Evolutionary conservation across 2,113 vertebrate species (phyloP), one percentile per base, ranked within the genome.

Genomic region (Lasiurus borealis): DNA sequence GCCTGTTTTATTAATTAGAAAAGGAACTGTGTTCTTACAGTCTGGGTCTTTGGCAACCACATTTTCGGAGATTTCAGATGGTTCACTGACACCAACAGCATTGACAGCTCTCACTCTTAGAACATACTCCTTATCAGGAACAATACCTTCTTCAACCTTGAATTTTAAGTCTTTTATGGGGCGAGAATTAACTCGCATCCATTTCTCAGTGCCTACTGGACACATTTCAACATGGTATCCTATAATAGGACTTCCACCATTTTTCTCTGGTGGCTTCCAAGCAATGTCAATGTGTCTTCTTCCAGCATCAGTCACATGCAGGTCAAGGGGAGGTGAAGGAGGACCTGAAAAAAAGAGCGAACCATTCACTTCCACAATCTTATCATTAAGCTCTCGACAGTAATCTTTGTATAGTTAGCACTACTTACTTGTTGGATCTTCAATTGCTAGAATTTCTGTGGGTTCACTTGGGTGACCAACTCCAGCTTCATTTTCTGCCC

Each of bases 401-500:
- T 29, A 81, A 69, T 11, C 10, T 68, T 44, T 68, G 52, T 48
- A 11, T 40, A 72, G 68, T 52, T 6, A 81, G 78, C 18, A 59
- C 15, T 62, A 96, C 98, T 98, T 98, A 99, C 99, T 99, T 97
- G 98, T 99, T 86, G 99, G 98, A 97, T 99, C 99, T 98, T 99
- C 99, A 96, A 99, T 99, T 66, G 98, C 98, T 87, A 99, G 97
- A 48, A 99, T 97, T 95, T 99, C 99, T 0, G 99, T 99, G 95
- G 99, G 99, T 98, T 99, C 99, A 92, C 99, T 99, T 40, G 99
- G 99, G 88, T 99, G 99, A 86, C 99, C 99, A 93, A 99, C 98
- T 84, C 99, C 99, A 89, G 99, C 99, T 98, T 99, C 99, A 73
- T 99, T 99, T 98, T 99, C 99, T 86, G 99, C 99, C 96, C 99